Conservation (phyloP, 2,888 invertebrate species). For the Heliconius ismenius region DNA sequence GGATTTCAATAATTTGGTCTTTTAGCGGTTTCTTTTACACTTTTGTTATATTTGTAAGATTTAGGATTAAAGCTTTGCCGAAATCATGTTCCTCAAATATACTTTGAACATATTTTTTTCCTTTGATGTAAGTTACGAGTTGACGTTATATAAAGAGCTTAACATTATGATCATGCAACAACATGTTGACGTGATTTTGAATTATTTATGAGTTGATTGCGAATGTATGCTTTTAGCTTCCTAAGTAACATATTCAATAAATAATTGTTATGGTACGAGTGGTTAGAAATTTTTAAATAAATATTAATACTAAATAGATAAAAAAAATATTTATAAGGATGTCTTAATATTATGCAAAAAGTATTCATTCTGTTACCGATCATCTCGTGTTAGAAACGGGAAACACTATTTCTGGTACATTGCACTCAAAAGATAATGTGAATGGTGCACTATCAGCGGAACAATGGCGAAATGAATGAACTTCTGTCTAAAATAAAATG, state of each 20-base stretch:
- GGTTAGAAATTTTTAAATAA: neutral
- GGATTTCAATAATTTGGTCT: neutral
- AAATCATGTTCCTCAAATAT: neutral
- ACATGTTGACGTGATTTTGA: slow-evolving; percentile 39
- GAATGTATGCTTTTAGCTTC: slow-evolving; percentile 38
- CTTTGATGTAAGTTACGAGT: neutral
- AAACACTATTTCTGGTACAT: slow-evolving; percentile 59
- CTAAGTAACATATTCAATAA: neutral
- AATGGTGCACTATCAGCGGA: slow-evolving; percentile 51
- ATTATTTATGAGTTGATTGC: slow-evolving; percentile 44
- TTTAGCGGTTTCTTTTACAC: neutral
- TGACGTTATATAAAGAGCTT: neutral
- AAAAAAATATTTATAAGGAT: neutral
- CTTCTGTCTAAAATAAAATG: slow-evolving; percentile 42
- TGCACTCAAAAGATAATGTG: slow-evolving; percentile 65
- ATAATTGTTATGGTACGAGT: neutral
- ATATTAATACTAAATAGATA: neutral
- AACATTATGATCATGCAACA: neutral
- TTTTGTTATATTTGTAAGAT: neutral
- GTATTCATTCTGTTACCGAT: neutral
- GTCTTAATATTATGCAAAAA: neutral
- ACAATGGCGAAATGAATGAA: slow-evolving; percentile 54
- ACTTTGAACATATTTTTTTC: neutral
- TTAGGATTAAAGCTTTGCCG: neutral
- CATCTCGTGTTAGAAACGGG: slow-evolving; percentile 50